Evolutionary conservation across 1,140 invertebrate genomes (phyloP).

Genomic region (Magallana gigas): DNA sequence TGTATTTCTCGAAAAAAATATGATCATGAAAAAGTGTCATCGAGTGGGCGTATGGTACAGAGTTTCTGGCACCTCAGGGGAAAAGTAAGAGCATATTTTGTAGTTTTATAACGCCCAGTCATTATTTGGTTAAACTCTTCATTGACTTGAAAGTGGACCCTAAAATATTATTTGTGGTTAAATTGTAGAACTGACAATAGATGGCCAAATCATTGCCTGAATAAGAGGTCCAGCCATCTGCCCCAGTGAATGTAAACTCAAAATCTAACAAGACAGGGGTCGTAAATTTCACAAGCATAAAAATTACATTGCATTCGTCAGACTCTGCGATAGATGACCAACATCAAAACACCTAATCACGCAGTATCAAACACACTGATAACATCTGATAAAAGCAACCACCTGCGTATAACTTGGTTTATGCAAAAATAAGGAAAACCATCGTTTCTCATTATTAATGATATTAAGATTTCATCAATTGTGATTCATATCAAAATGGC

Average conservation of each 20-base stretch:
- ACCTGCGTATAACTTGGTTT: slow-evolving; percentile 2
- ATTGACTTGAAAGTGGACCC: too few relatives aligned
- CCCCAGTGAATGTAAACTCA: not conserved
- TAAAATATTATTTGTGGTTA: too few relatives aligned
- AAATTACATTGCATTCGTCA: not conserved
- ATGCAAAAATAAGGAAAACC: not conserved
- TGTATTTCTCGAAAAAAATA: too few relatives aligned
- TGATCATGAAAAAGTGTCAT: too few relatives aligned
- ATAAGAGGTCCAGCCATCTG: slow-evolving; percentile 3
- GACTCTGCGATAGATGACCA: not conserved
- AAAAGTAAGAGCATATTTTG: too few relatives aligned
- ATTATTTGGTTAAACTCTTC: too few relatives aligned
- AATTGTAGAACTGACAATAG: too few relatives aligned
- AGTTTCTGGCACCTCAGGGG: too few relatives aligned
- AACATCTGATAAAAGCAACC: slow-evolving; percentile 7
- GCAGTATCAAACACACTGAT: slow-evolving; percentile 10
- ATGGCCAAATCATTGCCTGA: not conserved
- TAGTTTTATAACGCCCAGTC: too few relatives aligned
- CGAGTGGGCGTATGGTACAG: too few relatives aligned
- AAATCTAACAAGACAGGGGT: not conserved
- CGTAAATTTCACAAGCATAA: not conserved
- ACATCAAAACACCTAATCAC: slow-evolving; percentile 5
- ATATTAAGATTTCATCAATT: slow-evolving; percentile 34
- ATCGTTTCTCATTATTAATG: slow-evolving; percentile 19
- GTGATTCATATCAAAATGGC: slow-evolving; percentile 35